Percentiles rank a stretch among this genome's conserved stretches.
phyloP scores from a whole-genome alignment of 2,113 vertebrate species.

The Oreocharis arfaki region DNA sequence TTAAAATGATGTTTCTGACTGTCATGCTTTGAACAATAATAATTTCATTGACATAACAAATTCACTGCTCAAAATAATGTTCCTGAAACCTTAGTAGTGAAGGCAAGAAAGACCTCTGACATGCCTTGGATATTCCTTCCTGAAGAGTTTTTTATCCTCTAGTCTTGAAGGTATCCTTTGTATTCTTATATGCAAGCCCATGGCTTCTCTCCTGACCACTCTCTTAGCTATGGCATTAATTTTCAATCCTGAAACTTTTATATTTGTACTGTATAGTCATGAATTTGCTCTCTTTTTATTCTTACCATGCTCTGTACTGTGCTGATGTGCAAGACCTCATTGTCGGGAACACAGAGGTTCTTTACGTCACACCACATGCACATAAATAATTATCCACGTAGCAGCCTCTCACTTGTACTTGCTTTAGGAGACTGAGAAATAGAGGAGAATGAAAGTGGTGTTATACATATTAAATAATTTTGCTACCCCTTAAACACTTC shows the following conservation, averaged over 20 bases:
- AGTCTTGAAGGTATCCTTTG: not conserved
- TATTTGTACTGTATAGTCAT: not conserved
- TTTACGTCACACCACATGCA: not conserved
- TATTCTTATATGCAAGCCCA: not conserved
- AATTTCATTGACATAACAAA: constrained; percentile 43
- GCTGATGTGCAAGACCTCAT: not conserved
- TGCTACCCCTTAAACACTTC: not conserved
- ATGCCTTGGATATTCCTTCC: not conserved
- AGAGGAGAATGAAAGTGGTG: not conserved
- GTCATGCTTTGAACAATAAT: not conserved
- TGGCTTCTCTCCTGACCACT: not conserved
- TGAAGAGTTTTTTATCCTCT: not conserved
- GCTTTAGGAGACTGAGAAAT: not conserved
- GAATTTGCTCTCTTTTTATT: not conserved
- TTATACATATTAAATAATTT: not conserved
- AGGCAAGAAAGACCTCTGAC: not conserved
- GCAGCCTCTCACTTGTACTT: not conserved
- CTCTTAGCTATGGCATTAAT: not conserved
- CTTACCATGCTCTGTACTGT: not conserved
- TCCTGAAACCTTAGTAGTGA: not conserved
- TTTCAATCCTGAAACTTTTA: not conserved
- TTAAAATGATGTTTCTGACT: constrained; percentile 41
- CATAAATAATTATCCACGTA: not conserved
- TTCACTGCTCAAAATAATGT: not conserved
- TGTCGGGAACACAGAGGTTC: not conserved